Percentiles rank a stretch among this genome's conserved stretches.
phyloP scores from a whole-genome alignment of 1,140 invertebrate genomes.

The Pseudomyrmex sp. region DNA sequence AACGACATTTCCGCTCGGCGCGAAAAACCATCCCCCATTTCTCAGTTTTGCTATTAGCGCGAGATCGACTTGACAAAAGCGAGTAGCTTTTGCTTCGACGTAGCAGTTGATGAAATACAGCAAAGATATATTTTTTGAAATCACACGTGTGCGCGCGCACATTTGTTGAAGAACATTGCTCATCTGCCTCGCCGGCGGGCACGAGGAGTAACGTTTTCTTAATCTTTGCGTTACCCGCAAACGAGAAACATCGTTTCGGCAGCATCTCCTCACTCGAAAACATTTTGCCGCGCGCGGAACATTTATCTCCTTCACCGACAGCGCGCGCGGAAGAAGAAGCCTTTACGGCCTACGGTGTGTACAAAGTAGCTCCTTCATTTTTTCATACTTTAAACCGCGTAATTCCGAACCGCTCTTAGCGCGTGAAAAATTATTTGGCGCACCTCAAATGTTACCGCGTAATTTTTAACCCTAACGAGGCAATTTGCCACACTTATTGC shows the following conservation, averaged over 20 bases:
- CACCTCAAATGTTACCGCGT: not conserved
- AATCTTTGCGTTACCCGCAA: slow-evolving; percentile 55
- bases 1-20: not conserved
- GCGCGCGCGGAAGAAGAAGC: not conserved
- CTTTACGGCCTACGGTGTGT: slow-evolving; percentile 35
- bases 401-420: slow-evolving; percentile 6
- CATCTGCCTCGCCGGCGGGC: slow-evolving; percentile 23
- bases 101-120: too few species aligned
- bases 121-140: slow-evolving; percentile 21
- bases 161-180: slow-evolving; percentile 30
- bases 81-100: too few species aligned
- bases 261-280: slow-evolving; percentile 36
- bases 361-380: slow-evolving; percentile 23
- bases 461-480: not conserved
- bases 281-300: slow-evolving; percentile 41
- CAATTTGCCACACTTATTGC: not conserved
- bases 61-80: not conserved
- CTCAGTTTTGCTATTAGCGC: not conserved
- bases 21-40: not conserved
- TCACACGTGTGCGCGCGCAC: slow-evolving; percentile 20
- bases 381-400: slow-evolving; percentile 21
- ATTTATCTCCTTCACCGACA: slow-evolving; percentile 58
- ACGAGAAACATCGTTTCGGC: slow-evolving; percentile 54
- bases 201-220: slow-evolving; percentile 49
- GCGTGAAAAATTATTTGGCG: slow-evolving; percentile 17